phyloP scores from a whole-genome alignment of 2,797 vertebrate species.

The Nyctibius grandis region DNA sequence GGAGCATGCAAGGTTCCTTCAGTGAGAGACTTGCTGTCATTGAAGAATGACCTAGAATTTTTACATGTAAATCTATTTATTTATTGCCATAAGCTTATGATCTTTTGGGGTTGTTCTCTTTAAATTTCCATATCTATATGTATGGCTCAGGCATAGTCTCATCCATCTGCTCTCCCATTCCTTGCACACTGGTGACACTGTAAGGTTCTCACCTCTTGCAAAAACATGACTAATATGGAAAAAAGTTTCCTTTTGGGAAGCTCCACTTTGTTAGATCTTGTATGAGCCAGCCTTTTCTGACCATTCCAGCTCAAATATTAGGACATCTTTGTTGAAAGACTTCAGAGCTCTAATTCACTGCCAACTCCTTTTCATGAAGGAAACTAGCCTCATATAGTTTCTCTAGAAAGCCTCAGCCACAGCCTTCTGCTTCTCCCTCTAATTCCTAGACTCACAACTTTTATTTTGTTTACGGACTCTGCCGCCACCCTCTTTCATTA shows the following conservation, averaged over 20 bases:
- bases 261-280: not conserved
- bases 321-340: not conserved
- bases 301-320: not conserved
- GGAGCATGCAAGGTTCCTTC: not conserved
- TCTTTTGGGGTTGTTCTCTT: not conserved
- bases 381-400: not conserved
- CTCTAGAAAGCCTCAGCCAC: not conserved
- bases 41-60: not conserved
- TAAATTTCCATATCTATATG: not conserved
- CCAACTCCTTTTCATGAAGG: not conserved
- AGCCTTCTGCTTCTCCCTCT: not conserved
- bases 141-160: not conserved
- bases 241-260: not conserved
- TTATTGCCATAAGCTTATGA: not conserved
- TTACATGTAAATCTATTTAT: not conserved
- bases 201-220: not conserved
- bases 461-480: not conserved
- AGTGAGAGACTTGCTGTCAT: not conserved
- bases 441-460: not conserved
- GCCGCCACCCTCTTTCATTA: not conserved
- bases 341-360: not conserved
- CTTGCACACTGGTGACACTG: not conserved
- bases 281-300: not conserved
- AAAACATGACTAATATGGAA: constrained; percentile 4
- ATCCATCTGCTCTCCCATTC: not conserved